Evolutionary conservation across 2,797 vertebrate species (phyloP), one percentile per base, ranked within the genome.

Genomic region (Falco berigora): DNA sequence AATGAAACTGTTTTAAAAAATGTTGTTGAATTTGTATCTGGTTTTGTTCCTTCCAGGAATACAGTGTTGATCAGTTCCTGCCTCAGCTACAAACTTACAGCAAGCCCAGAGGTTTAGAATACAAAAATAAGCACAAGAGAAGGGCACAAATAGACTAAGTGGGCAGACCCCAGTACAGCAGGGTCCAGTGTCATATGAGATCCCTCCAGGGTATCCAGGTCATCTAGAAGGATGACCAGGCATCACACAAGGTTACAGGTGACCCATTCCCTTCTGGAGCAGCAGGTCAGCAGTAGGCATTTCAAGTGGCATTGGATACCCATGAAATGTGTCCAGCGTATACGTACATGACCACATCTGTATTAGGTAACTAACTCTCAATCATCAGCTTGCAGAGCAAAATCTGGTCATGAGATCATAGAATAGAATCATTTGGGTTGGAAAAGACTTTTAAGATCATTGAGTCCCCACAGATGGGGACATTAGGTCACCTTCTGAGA

Each of bases 391-490:
- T 84, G 12, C 50, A 93, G 62, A 82, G 22, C 38, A 87, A 49
- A 7, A 44, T 19, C 21, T 30, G 18, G 4, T 61, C 8, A 16
- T 49, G 32, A 79, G 11, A 42, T 53, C 28, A 30, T 3, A 18
- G 7, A 62, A 66, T 3, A 19, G 25, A 86, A 58, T 12, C 0
- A 44, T 46, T 88, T 38, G 34, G 8, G 16, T 34, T 50, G 28
- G 38, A 86, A 58, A 77, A 84, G 22, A 27, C 11, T 21, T 34
- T 42, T 59, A 38, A 56, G 22, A 49, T 25, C 12, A 42, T 50
- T 0, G 2, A 19, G 3, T 58, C 6, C 5, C 12, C 4, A 6
- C 5, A 58, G 42, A 30, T 34, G 24, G 4, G 13, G 9, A 36
- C 28, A 24, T 61, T 53, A 27, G 24, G 28, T 25, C 38, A 50